Base-by-base conservation (phyloP, 2,888 invertebrate genomes). In the Geophilus truncorum region DNA sequence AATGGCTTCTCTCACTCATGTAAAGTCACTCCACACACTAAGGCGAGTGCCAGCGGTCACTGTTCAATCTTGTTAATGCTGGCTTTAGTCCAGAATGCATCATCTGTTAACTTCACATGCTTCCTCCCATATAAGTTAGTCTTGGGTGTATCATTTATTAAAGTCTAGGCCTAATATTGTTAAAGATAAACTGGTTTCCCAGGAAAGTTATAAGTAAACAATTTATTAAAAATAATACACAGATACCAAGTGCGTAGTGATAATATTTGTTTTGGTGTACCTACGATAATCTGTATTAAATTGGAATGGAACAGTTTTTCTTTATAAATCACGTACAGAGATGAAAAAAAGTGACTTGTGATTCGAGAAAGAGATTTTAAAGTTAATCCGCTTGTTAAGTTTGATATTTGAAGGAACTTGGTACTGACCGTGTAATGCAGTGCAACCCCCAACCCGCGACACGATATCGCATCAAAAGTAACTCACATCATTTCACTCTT, bases 11-110 rank as follows among this genome's bases (percentile, higher is more conserved):
- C 28, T 70, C n/a, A 28, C 25, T 70, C 25, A 70, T 70, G 70
- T 70, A 70, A 70, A 70, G 70, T 28, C 70, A 70, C n/a, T n/a
- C n/a, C n/a, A 45, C 70, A 15, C 70, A 10, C n/a, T 15, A 70
- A 23, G 28, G 28, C 25, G 28, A 70, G 70, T 70, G 70, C 70
- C 70, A 70, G 70, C 70, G 70, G 70, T 70, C 70, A 70, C 25
- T 70, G 70, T 70, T 70, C 70, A 70, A 70, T 70, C 70, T 70
- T 70, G 70, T 70, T 70, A 70, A 70, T 70, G 70, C 70, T 70
- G 70, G 70, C 70, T 70, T 23, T 70, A 28, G 10, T 70, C 70
- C 70, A 70, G 15, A 28, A 70, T 70, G 70, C 70, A 70, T 28
- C 25, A 70, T 25, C 70, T 28, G 70, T 70, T 70, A 28, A 70